phyloP scores from a whole-genome alignment of 2,113 vertebrate species.

The Caloenas nicobarica region DNA sequence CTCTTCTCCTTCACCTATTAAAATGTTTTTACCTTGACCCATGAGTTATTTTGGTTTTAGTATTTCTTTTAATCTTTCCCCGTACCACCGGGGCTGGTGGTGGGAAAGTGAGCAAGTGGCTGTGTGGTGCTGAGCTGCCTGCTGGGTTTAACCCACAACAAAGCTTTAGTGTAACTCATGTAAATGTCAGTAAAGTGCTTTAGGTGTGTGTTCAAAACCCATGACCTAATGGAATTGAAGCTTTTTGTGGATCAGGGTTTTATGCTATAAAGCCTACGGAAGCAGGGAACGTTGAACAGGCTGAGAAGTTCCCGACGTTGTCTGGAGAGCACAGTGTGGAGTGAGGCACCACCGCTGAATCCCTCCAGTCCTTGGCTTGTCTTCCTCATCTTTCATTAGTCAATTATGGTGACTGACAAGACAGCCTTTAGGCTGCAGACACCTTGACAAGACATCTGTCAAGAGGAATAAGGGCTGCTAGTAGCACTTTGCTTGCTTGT shows the following conservation, averaged over 20 bases:
- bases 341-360: not conserved
- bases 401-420: not conserved
- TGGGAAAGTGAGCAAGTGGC: not conserved
- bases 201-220: not conserved
- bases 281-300: not conserved
- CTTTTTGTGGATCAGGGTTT: not conserved
- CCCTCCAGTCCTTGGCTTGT: not conserved
- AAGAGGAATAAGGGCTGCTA: not conserved
- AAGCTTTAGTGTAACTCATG: not conserved
- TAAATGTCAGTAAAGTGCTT: not conserved
- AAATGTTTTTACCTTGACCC: not conserved
- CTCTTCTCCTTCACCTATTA: not conserved
- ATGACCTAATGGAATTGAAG: not conserved
- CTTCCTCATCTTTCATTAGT: not conserved
- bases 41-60: not conserved
- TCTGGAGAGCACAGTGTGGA: not conserved
- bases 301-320: not conserved
- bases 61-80: not conserved
- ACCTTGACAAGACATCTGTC: not conserved
- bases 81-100: not conserved
- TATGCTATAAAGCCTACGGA: not conserved
- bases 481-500: not conserved
- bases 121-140: not conserved
- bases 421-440: not conserved
- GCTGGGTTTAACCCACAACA: not conserved